A percentile compares a stretch with the other conserved stretches of the same genome.
Evolutionary conservation across 37 sponge, comb jelly and placozoan genomes (phyloP).

Genomic region (Haliclona indistincta): DNA sequence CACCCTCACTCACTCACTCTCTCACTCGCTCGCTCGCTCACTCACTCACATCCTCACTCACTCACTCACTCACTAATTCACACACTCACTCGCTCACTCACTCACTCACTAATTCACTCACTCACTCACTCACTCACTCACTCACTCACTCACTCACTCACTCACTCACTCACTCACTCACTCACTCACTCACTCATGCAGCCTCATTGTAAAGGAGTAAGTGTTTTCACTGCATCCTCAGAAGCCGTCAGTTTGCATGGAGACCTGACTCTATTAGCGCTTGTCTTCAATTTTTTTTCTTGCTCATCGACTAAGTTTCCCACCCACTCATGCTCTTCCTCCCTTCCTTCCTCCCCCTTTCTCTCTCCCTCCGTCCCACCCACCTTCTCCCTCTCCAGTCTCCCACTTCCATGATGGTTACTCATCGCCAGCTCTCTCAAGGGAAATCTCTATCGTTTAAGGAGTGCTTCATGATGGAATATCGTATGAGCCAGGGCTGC

Average conservation of each 20-base stretch:
- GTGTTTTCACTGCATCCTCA: too few relatives aligned
- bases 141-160: not conserved
- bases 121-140: too few relatives aligned
- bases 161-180: not conserved
- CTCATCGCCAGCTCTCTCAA: constrained; percentile 72
- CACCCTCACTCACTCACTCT: too few relatives aligned
- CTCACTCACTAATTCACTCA: too few relatives aligned
- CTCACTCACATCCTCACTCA: too few relatives aligned
- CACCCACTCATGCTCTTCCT: constrained; percentile 16
- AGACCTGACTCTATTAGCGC: too few relatives aligned
- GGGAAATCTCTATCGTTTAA: constrained; percentile 60
- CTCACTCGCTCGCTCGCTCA: too few relatives aligned
- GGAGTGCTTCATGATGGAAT: constrained; percentile 88
- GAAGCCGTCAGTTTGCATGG: too few relatives aligned
- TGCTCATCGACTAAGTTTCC: too few relatives aligned
- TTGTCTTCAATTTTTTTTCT: too few relatives aligned
- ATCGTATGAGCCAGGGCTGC: constrained; percentile 68
- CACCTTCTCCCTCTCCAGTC: constrained; percentile 53
- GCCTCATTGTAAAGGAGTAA: not conserved
- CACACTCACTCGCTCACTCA: too few relatives aligned
- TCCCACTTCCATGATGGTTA: constrained; percentile 89
- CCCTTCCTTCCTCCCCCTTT: not conserved
- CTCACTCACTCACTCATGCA: not conserved
- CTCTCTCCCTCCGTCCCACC: not conserved
- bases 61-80: too few relatives aligned